Evolutionary conservation across 2,113 vertebrate genomes (phyloP).

Genomic region (Neoarius graeffei): DNA sequence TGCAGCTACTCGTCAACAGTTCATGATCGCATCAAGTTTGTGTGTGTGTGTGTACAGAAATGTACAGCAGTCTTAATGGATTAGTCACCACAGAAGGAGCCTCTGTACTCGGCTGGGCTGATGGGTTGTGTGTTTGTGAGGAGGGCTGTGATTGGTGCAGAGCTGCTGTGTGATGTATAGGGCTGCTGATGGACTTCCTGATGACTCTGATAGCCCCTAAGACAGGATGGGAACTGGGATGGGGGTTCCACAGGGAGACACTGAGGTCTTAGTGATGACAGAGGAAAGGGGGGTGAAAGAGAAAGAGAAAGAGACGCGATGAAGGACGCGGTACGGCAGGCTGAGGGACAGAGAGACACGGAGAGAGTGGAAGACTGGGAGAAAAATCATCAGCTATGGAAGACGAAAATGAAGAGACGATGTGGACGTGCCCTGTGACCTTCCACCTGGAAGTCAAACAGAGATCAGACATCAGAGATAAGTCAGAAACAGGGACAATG

Average conservation of each 20-base stretch:
- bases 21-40: neutral
- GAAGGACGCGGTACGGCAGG: conserved; percentile 44
- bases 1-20: conserved; percentile 25
- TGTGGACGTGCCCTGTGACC: conserved; percentile 47
- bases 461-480: conserved; percentile 27
- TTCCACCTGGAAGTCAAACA: conserved; percentile 46
- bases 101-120: neutral
- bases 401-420: conserved; percentile 37
- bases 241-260: conserved; percentile 41
- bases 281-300: conserved; percentile 24
- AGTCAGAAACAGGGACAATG: neutral
- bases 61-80: neutral
- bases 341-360: neutral
- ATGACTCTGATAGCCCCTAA: conserved; percentile 47
- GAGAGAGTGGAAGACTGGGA: conserved; percentile 23
- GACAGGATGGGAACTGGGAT: conserved; percentile 22
- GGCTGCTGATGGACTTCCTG: conserved; percentile 40
- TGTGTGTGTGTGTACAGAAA: neutral
- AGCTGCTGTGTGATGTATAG: conserved; percentile 46
- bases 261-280: conserved; percentile 55
- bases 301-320: conserved; percentile 49
- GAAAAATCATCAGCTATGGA: conserved; percentile 33
- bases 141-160: conserved; percentile 22
- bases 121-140: conserved; percentile 3
- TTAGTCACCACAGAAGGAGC: conserved; percentile 9